Conservation (phyloP, 1,140 invertebrate species). For the Rhynchophorus ferrugineus region DNA sequence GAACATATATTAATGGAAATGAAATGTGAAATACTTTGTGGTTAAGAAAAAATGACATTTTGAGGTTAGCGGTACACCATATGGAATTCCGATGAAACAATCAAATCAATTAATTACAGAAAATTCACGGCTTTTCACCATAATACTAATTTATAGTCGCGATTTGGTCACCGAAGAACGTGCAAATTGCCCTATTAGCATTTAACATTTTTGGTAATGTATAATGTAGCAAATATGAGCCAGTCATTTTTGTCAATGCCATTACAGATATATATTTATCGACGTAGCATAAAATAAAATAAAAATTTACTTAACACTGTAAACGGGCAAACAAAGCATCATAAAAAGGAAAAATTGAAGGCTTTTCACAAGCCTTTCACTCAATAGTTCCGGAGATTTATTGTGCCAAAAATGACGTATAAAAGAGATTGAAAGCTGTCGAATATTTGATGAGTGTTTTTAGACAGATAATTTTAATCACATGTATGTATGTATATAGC, state of each 20-base stretch:
- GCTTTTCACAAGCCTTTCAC: constrained; percentile 24
- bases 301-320: background rate
- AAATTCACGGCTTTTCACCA: background rate
- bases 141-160: background rate
- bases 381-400: constrained; percentile 23
- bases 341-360: constrained; percentile 9
- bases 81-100: background rate
- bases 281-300: too few species aligned
- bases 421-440: constrained; percentile 22
- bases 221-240: background rate
- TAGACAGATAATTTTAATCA: constrained; percentile 21
- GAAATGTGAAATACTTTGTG: background rate
- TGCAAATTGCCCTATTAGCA: background rate
- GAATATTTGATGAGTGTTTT: constrained; percentile 22
- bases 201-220: background rate
- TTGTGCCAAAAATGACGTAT: constrained; percentile 25
- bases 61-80: background rate
- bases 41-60: background rate
- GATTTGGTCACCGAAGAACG: background rate
- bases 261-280: too few species aligned
- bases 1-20: background rate
- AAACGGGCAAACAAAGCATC: background rate
- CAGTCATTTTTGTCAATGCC: background rate
- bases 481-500: constrained; percentile 4
- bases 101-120: background rate